Evolutionary conservation across 2,888 invertebrate genomes (phyloP).

Genomic region (Troglohyphantes excavatus): DNA sequence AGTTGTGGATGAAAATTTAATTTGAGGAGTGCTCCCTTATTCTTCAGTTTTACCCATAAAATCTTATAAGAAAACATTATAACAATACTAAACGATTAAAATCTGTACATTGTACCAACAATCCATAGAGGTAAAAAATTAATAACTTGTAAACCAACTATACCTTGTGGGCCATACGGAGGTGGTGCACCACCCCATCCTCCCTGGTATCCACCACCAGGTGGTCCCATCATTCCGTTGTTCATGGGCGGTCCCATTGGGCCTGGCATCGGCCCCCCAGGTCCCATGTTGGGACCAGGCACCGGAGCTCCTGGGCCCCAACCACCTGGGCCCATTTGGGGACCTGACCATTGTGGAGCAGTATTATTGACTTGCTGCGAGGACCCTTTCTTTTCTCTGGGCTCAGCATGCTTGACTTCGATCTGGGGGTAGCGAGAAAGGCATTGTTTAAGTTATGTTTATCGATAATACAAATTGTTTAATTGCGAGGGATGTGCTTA

Average conservation of each 20-base stretch:
- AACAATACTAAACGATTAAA: no score
- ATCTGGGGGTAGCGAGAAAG: slow-evolving; percentile 88
- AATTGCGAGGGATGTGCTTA: no score
- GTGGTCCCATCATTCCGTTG: slow-evolving; percentile 85
- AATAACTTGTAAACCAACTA: no score
- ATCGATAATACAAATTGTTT: no score
- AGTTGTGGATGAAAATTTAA: no score
- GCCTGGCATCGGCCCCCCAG: slow-evolving; percentile 71
- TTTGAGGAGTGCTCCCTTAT: no score
- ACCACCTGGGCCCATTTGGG: slow-evolving; percentile 73
- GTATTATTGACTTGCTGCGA: slow-evolving; percentile 27
- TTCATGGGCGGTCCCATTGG: slow-evolving; percentile 85
- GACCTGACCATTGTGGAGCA: slow-evolving; percentile 78
- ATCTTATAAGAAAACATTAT: no score
- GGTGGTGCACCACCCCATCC: slow-evolving; percentile 70
- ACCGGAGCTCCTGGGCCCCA: slow-evolving; percentile 82
- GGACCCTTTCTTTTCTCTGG: slow-evolving; percentile 86
- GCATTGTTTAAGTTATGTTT: no score
- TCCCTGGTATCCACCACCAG: slow-evolving; percentile 71
- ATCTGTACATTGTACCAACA: no score
- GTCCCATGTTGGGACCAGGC: slow-evolving; percentile 53
- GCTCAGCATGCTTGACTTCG: slow-evolving; percentile 96
- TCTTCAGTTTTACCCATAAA: no score
- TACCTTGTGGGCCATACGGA: slow-evolving; percentile 77
- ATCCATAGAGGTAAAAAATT: no score